Conservation (phyloP, 2,888 invertebrate genomes). For the Chalcis sispes region DNA sequence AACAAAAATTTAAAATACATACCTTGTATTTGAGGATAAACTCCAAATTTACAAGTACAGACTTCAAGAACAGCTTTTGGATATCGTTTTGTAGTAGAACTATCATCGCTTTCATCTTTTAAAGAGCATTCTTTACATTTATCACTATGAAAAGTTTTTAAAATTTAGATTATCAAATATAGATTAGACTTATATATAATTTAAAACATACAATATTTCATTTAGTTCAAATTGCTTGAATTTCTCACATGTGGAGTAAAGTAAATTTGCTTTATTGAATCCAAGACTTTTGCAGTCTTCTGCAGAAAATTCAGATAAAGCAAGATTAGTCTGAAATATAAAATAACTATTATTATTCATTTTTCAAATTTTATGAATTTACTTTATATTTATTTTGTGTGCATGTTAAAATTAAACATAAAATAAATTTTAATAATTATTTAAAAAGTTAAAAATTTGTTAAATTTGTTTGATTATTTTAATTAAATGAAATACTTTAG, state of each 20-base stretch:
- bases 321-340: slow-evolving; percentile 57
- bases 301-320: slow-evolving; percentile 79
- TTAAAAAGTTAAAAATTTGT: not conserved
- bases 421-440: not conserved
- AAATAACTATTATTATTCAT: not conserved
- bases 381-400: not conserved
- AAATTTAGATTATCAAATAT: not conserved
- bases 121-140: slow-evolving; percentile 90
- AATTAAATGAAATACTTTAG: not conserved
- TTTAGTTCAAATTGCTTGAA: slow-evolving; percentile 86
- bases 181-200: not conserved
- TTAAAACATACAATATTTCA: slow-evolving; percentile 78
- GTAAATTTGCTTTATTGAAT: slow-evolving; percentile 88
- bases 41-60: slow-evolving; percentile 98
- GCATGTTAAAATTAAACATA: not conserved
- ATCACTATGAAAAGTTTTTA: slow-evolving; percentile 73
- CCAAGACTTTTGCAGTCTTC: slow-evolving; percentile 92
- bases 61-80: slow-evolving; percentile 95
- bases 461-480: not conserved
- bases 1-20: too few relatives aligned
- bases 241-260: slow-evolving; percentile 93
- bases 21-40: slow-evolving; percentile 97
- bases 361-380: not conserved
- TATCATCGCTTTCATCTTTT: slow-evolving; percentile 82
- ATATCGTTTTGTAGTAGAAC: slow-evolving; percentile 83